Evolutionary conservation across 2,113 vertebrate species (phyloP).

Genomic region (Phodopus roborovskii): DNA sequence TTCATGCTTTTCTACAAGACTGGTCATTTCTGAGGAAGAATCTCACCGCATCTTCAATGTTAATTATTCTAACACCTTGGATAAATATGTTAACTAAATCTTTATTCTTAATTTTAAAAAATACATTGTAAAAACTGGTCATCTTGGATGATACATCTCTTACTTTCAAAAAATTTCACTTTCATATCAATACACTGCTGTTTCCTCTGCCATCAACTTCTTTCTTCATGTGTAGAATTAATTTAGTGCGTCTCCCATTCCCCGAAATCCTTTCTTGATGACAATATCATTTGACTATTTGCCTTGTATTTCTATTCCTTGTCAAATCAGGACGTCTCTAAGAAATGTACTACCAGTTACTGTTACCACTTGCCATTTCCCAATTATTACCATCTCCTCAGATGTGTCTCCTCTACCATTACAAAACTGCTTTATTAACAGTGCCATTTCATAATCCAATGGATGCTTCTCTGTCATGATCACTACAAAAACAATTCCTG

Average conservation of each 20-base stretch:
- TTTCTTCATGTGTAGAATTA: background rate
- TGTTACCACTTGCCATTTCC: background rate
- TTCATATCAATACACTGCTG: background rate
- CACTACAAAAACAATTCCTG: background rate
- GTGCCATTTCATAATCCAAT: background rate
- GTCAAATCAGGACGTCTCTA: background rate
- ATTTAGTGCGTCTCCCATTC: background rate
- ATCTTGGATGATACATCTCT: background rate
- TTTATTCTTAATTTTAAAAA: background rate
- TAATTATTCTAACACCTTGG: background rate
- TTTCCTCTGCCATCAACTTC: background rate
- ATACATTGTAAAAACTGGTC: background rate
- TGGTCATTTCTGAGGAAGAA: background rate
- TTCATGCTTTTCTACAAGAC: background rate
- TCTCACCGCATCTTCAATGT: background rate
- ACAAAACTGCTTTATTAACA: background rate
- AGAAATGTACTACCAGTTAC: background rate
- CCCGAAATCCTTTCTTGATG: background rate
- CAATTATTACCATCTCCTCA: background rate
- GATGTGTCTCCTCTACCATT: background rate
- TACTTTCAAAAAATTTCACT: background rate
- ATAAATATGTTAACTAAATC: background rate
- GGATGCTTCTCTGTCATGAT: background rate
- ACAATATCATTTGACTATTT: background rate
- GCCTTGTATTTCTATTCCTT: background rate